Conservation (phyloP, 2,888 invertebrate genomes). For the Drosophila testacea region DNA sequence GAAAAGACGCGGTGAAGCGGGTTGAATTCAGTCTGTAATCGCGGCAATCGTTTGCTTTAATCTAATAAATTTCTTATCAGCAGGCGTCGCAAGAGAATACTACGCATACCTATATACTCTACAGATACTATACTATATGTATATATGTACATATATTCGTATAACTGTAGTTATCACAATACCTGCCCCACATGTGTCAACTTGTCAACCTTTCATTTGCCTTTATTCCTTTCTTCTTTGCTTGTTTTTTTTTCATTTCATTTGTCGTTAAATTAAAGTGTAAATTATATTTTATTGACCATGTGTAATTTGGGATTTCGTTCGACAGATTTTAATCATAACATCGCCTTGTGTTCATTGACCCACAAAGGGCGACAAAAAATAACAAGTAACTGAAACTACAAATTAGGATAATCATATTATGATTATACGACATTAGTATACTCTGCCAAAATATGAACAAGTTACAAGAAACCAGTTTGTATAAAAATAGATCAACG, state of each 20-base stretch:
- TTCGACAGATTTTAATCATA: constrained; percentile 20
- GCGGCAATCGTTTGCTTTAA: constrained; percentile 74
- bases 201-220: constrained; percentile 42
- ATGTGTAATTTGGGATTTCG: constrained; percentile 14
- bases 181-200: constrained; percentile 56
- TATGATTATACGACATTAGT: constrained; percentile 11
- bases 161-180: constrained; percentile 46
- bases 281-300: constrained; percentile 35
- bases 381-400: constrained; percentile 1
- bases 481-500: not conserved
- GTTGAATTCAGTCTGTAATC: constrained; percentile 61
- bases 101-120: constrained; percentile 16
- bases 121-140: constrained; percentile 1
- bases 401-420: not conserved
- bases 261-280: constrained; percentile 21
- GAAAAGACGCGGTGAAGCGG: not conserved
- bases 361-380: not conserved
- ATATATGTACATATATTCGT: constrained; percentile 3
- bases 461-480: constrained; percentile 5
- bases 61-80: constrained; percentile 81
- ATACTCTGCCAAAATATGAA: constrained; percentile 26
- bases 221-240: constrained; percentile 21
- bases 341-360: not conserved
- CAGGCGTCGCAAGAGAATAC: constrained; percentile 41
- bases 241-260: constrained; percentile 12